Percentiles rank a stretch among this genome's conserved stretches.
Conservation (phyloP, 2,888 invertebrate genomes). For the Plutella xylostella region DNA sequence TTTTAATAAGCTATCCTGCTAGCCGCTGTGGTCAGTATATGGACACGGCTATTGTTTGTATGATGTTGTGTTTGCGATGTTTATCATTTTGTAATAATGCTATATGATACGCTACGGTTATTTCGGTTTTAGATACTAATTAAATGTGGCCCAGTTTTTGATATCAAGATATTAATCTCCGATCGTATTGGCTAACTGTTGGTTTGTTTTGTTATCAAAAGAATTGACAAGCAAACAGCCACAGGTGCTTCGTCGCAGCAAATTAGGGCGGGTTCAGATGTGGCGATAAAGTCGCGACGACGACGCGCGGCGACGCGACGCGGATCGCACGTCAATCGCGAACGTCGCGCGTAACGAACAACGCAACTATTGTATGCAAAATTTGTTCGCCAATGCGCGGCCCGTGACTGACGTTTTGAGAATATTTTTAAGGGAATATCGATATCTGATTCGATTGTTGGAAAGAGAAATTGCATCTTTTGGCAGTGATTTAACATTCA, state of each 20-base stretch:
- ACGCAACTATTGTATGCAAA: constrained; percentile 63
- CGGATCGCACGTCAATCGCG: constrained; percentile 25
- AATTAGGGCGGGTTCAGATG: constrained; percentile 46
- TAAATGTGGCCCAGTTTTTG: too few relatives aligned
- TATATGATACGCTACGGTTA: constrained; percentile 2
- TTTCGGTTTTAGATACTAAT: background rate
- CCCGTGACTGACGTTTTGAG: constrained; percentile 3
- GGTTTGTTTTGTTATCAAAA: too few relatives aligned
- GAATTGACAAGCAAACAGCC: too few relatives aligned
- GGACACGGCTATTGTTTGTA: constrained; percentile 1
- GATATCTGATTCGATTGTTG: too few relatives aligned
- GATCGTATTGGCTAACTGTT: too few relatives aligned
- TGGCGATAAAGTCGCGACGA: constrained; percentile 28
- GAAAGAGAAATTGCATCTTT: too few relatives aligned
- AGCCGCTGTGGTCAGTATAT: too few relatives aligned
- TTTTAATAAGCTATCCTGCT: too few relatives aligned
- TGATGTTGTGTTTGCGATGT: background rate
- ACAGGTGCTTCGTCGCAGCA: constrained; percentile 31
- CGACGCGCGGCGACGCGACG: constrained; percentile 24
- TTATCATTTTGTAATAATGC: background rate
- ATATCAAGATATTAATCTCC: too few relatives aligned
- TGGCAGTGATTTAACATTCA: too few relatives aligned
- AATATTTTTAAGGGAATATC: constrained; percentile 2
- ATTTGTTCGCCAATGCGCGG: background rate
- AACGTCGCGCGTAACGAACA: constrained; percentile 39